These are phyloP conservation scores for Hirundichthys speculiger DNA, from an alignment of 2,113 vertebrate genomes.

Conservation along the genomic window DNA sequence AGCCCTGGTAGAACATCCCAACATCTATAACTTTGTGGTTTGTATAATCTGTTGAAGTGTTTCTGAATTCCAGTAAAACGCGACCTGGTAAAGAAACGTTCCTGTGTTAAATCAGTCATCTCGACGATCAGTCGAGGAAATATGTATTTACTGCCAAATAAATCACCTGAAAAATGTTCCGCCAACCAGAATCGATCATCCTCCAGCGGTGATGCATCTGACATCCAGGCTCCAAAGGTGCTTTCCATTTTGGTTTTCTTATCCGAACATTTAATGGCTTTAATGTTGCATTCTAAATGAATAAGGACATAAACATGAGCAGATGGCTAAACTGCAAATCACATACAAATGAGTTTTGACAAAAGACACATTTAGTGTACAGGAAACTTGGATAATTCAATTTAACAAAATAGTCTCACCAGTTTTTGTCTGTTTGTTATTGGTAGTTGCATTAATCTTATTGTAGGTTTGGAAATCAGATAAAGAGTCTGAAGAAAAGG, in stretches of 20 bases:
- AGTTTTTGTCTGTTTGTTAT: conserved; percentile 9
- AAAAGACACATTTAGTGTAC: not conserved
- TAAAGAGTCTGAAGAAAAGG: conserved; percentile 21
- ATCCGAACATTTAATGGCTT: conserved; percentile 78
- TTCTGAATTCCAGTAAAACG: conserved; percentile 79
- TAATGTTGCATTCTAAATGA: conserved; percentile 78
- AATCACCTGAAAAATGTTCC: conserved; percentile 89
- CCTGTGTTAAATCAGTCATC: not conserved
- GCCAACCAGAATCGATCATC: conserved; percentile 87
- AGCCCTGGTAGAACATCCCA: conserved; percentile 83
- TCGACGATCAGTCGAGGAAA: not conserved
- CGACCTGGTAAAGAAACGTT: conserved; percentile 76
- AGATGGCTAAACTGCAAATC: not conserved
- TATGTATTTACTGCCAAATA: not conserved
- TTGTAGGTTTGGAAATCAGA: conserved; percentile 1
- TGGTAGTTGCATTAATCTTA: not conserved
- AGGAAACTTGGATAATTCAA: not conserved
- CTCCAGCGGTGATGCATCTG: conserved; percentile 77
- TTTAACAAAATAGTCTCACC: conserved; percentile 20
- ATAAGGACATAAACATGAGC: not conserved
- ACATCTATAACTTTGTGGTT: conserved; percentile 75
- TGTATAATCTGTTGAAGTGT: conserved; percentile 69
- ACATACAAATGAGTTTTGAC: not conserved
- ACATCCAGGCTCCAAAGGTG: conserved; percentile 89
- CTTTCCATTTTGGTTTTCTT: conserved; percentile 73